A percentile compares a stretch with the other conserved stretches of the same genome.
These are phyloP conservation scores for Papilio gigon DNA, from an alignment of 2,888 invertebrate species.

Conservation along the genomic window DNA sequence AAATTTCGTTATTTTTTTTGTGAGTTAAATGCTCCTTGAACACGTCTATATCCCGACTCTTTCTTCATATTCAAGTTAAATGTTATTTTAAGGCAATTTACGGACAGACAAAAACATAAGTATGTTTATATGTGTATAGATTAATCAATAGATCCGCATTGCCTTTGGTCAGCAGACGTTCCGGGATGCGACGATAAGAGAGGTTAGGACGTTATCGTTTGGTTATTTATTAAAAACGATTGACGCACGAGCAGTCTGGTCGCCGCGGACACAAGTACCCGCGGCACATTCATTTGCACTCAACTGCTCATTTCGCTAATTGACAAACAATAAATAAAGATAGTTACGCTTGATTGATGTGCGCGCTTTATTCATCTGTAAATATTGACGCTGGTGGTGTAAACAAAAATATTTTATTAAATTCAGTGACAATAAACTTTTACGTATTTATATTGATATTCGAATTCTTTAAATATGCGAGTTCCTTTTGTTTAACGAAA, in stretches of 20 bases:
- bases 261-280: slow-evolving; percentile 48
- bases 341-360: slow-evolving; percentile 24
- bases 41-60: too few species aligned
- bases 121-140: slow-evolving; percentile 39
- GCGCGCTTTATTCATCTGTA: slow-evolving; percentile 4
- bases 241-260: slow-evolving; percentile 78
- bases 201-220: slow-evolving; percentile 75
- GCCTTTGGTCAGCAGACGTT: slow-evolving; percentile 74
- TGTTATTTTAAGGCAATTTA: neutral
- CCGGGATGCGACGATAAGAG: slow-evolving; percentile 78
- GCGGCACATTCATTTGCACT: slow-evolving; percentile 3
- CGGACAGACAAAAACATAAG: slow-evolving; percentile 1
- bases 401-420: slow-evolving; percentile 7
- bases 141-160: slow-evolving; percentile 67
- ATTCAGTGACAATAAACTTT: neutral
- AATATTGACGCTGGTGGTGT: neutral
- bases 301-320: slow-evolving; percentile 18
- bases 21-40: too few species aligned
- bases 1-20: too few species aligned
- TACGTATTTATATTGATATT: neutral
- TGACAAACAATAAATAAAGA: slow-evolving; percentile 37
- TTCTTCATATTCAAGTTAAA: too few species aligned
- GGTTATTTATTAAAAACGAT: slow-evolving; percentile 76
- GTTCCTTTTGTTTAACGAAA: neutral
- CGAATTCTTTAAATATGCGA: too few species aligned